Percentiles rank a stretch among this genome's conserved stretches.
phyloP scores from a whole-genome alignment of 2,797 vertebrate genomes.

The Crenichthys baileyi region DNA sequence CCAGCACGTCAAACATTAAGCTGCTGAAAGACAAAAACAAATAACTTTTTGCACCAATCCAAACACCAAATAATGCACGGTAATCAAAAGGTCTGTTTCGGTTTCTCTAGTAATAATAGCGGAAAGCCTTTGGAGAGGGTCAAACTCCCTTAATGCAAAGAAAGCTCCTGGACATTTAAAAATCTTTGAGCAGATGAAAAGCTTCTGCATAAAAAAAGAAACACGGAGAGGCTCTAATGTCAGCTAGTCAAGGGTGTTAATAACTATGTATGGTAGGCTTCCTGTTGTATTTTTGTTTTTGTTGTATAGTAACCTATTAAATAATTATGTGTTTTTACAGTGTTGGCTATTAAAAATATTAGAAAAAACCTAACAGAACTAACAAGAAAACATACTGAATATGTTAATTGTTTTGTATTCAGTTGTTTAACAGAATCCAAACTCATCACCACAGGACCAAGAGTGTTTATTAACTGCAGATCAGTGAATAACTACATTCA shows the following conservation, averaged over 20 bases:
- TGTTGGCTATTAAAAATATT: background rate
- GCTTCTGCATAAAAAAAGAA: background rate
- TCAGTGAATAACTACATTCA: constrained; percentile 2
- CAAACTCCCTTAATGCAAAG: too few species aligned
- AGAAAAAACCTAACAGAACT: background rate
- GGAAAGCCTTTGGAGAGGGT: too few species aligned
- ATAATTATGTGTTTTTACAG: background rate
- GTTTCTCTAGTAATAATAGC: too few species aligned
- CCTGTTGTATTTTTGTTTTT: background rate
- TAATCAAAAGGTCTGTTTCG: background rate
- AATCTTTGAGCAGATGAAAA: too few species aligned
- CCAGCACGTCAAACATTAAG: background rate
- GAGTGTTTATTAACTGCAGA: background rate
- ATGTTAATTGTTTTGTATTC: background rate
- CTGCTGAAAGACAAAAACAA: background rate
- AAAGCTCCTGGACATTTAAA: too few species aligned
- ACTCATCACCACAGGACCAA: background rate
- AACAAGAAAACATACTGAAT: background rate
- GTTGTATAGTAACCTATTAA: background rate
- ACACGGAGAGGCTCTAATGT: too few species aligned
- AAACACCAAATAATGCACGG: background rate
- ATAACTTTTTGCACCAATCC: background rate
- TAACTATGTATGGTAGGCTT: background rate
- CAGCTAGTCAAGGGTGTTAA: background rate
- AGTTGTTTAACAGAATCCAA: background rate